Conservation (phyloP, 2,888 invertebrate species). For the Tortricodes alternella region DNA sequence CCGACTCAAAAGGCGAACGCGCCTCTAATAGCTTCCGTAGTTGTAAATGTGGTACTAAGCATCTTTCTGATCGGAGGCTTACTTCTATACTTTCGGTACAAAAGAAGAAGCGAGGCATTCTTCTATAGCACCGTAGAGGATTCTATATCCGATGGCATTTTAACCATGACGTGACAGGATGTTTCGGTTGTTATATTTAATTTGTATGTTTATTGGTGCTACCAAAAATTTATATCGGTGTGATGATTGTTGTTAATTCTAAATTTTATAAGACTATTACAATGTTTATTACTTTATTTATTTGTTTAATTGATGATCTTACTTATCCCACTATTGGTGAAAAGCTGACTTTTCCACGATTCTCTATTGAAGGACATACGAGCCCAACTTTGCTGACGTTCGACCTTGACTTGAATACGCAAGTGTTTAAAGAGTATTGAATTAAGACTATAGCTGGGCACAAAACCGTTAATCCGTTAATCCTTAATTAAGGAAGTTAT, state of each 20-base stretch:
- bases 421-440: too few species aligned
- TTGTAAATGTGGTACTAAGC: constrained; percentile 29
- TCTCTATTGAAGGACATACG: too few species aligned
- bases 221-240: constrained; percentile 9
- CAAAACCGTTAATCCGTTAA: too few species aligned
- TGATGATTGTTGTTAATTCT: constrained; percentile 13
- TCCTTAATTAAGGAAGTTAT: too few species aligned
- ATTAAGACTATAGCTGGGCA: too few species aligned
- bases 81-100: constrained; percentile 9
- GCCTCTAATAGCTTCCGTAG: constrained; percentile 20
- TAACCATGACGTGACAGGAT: constrained; percentile 25
- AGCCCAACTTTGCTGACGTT: too few species aligned
- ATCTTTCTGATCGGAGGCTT: constrained; percentile 16
- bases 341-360: too few species aligned
- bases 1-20: background rate
- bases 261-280: constrained; percentile 9
- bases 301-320: constrained; percentile 7
- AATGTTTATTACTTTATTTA: background rate
- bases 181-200: constrained; percentile 2
- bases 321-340: too few species aligned
- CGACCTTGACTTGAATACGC: too few species aligned
- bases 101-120: constrained; percentile 21
- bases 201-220: constrained; percentile 11
- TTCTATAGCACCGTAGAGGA: constrained; percentile 28
- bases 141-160: constrained; percentile 28